Percentiles rank a stretch among this genome's conserved stretches.
Conservation (phyloP, 2,113 vertebrate species). For the Helogale parvula region DNA sequence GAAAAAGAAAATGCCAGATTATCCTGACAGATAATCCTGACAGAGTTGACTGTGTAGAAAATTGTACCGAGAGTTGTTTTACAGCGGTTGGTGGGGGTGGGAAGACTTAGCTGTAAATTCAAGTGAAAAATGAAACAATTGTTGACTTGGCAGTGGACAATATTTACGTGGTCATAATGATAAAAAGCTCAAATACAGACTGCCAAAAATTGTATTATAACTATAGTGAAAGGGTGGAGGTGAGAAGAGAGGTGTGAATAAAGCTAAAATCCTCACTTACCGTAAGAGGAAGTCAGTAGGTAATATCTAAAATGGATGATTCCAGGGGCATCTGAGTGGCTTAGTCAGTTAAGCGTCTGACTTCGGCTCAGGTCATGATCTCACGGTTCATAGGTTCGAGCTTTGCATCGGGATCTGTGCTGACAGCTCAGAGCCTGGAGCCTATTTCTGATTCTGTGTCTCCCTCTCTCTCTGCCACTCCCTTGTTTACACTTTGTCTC, state of each 20-base stretch:
- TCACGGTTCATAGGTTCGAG: too few species aligned
- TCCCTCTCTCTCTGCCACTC: too few species aligned
- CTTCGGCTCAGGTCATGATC: too few species aligned
- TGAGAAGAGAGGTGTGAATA: neutral
- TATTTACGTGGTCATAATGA: neutral
- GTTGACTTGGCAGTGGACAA: neutral
- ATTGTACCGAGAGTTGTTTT: constrained; percentile 27
- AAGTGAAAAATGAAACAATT: constrained; percentile 31
- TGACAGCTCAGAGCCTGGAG: too few species aligned
- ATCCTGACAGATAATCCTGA: neutral
- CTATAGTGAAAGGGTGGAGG: neutral
- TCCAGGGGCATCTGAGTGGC: neutral
- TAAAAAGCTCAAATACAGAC: constrained; percentile 12
- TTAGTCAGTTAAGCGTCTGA: too few species aligned
- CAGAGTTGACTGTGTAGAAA: neutral
- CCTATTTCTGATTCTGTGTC: too few species aligned
- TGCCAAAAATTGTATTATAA: neutral
- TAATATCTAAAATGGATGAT: neutral
- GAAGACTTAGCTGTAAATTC: constrained; percentile 34
- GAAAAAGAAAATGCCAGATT: neutral
- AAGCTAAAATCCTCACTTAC: neutral
- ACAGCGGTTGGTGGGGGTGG: neutral
- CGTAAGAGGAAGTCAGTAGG: neutral
- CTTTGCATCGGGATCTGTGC: too few species aligned
- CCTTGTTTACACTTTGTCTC: too few species aligned